phyloP scores from a whole-genome alignment of 2,113 vertebrate genomes.

The Tor tambroides region DNA sequence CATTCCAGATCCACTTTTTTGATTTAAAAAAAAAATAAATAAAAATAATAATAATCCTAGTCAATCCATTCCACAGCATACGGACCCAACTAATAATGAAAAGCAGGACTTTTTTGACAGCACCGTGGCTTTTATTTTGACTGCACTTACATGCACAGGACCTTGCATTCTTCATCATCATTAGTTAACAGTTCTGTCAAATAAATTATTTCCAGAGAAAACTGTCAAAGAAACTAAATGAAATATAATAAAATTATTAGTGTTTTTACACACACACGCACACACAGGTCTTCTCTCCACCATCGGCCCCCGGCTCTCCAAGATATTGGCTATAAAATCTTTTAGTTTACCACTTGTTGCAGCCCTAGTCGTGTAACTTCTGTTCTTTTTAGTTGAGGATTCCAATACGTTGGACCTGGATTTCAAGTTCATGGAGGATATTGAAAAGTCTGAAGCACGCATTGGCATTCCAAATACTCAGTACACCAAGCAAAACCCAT shows the following conservation, averaged over 20 bases:
- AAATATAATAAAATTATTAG: neutral
- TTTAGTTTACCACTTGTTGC: neutral
- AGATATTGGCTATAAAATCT: neutral
- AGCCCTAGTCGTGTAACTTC: neutral
- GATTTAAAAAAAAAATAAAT: neutral
- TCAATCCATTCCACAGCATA: neutral
- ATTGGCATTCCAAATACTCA: slow-evolving; percentile 98
- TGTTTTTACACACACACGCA: too few relatives aligned
- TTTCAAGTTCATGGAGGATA: slow-evolving; percentile 99
- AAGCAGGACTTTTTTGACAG: neutral
- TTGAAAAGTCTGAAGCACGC: slow-evolving; percentile 97
- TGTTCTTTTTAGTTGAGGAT: slow-evolving; percentile 81
- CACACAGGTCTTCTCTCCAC: too few relatives aligned
- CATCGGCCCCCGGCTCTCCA: neutral
- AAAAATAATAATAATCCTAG: neutral
- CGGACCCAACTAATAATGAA: neutral
- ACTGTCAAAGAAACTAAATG: neutral
- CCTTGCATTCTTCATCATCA: too few relatives aligned
- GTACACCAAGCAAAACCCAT: slow-evolving; percentile 94
- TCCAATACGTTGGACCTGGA: slow-evolving; percentile 95
- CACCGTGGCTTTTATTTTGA: neutral
- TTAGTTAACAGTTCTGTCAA: neutral
- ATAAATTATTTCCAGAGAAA: neutral
- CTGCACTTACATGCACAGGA: neutral
- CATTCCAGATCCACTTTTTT: neutral